Evolutionary conservation across 2,888 invertebrate species (phyloP), one percentile per base, ranked within the genome.

Genomic region (Ptilodon capucinus): DNA sequence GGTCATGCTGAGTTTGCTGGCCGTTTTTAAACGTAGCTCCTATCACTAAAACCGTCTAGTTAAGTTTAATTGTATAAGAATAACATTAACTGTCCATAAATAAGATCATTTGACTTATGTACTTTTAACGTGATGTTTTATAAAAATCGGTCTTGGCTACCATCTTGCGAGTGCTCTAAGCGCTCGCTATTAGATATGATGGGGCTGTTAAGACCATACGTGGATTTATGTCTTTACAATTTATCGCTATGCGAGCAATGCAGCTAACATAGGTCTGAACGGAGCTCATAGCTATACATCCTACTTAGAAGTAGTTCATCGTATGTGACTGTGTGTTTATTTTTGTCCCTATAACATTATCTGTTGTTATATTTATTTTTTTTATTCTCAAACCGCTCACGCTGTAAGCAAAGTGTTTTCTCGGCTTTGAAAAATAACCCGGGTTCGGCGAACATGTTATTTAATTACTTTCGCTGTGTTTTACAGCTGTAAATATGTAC

Each of bases 251-350:
- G 21, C 4, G 4, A 7, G 5, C 5, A 2, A 21, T 1, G 3
- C n/a, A 2, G 28, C 28, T 8, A n/a, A n/a, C n/a, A n/a, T n/a
- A 28, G n/a, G 28, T 28, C 28, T 28, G 28, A 4, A 28, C 28
- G 3, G 28, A 28, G 57, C 56, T 21, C 28, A 11, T 23, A 23
- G 23, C 32, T 34, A 35, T 25, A 28, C 35, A 35, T 36, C 28
- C 36, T 40, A 53, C 30, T 62, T 73, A 81, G 76, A 71, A 70
- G 74, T 78, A 54, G 65, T 45, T 73, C 64, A 60, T 71, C 64
- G 76, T 81, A 79, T 85, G 84, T 88, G 82, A 85, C 74, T 85
- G 86, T 87, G 84, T 83, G 76, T 82, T 73, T 74, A 79, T 80
- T 81, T n/a, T 76, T 77, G 74, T 80, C 74, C 76, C 57, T 44